Conservation (phyloP, 1,140 invertebrate species). For the Ladona fulva region DNA sequence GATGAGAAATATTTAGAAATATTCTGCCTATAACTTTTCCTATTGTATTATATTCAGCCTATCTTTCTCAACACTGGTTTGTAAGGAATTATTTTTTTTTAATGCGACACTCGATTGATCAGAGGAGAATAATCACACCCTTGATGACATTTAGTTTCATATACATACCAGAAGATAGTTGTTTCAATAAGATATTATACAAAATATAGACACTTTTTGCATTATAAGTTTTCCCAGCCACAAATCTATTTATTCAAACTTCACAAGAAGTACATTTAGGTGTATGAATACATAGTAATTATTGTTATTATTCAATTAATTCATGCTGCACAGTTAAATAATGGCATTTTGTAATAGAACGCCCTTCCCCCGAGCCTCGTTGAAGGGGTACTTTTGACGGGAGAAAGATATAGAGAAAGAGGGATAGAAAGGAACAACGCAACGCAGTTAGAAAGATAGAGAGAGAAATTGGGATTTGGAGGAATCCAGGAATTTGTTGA, state of each 20-base stretch:
- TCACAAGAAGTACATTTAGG: slow-evolving; percentile 3
- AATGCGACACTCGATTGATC: no score
- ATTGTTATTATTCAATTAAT: slow-evolving; percentile 2
- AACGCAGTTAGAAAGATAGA: neutral
- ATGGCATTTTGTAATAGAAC: neutral
- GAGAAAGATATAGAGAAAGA: neutral
- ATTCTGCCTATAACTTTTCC: no score
- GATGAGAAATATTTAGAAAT: no score
- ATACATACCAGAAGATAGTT: no score
- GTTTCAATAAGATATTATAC: no score
- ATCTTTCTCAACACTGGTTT: no score
- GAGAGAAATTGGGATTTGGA: neutral
- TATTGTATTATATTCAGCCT: no score
- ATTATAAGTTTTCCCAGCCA: neutral
- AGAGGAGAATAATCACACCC: no score
- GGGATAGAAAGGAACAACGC: neutral
- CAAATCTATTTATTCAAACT: slow-evolving; percentile 5
- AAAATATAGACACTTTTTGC: neutral
- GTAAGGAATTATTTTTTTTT: no score
- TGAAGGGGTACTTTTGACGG: no score
- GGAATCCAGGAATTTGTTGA: neutral
- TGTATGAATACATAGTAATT: slow-evolving; percentile 5
- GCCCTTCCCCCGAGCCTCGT: neutral
- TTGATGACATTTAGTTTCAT: no score
- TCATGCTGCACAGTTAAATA: neutral